phyloP scores from a whole-genome alignment of 2,113 vertebrate species.

The Calonectris borealis region DNA sequence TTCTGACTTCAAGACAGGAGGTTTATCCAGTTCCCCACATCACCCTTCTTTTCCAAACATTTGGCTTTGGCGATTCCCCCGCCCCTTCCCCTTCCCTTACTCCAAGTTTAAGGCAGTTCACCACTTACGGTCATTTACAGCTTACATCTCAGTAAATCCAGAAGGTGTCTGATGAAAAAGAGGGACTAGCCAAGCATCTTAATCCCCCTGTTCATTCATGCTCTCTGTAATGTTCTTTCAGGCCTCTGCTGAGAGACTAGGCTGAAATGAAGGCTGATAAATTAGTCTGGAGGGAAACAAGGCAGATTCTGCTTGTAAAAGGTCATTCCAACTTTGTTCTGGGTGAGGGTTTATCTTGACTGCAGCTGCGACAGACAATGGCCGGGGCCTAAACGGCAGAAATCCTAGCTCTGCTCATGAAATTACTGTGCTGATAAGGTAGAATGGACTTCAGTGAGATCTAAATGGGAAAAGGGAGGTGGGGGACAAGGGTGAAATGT shows the following conservation, averaged over 20 bases:
- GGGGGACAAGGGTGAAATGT: conserved; percentile 48
- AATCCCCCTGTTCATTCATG: conserved; percentile 84
- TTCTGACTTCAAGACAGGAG: neutral
- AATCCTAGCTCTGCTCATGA: conserved; percentile 91
- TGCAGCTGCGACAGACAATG: conserved; percentile 92
- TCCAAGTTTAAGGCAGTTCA: conserved; percentile 36
- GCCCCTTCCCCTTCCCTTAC: neutral
- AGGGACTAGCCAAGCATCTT: conserved; percentile 82
- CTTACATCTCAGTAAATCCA: conserved; percentile 55
- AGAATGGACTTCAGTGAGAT: conserved; percentile 86
- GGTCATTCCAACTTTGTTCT: conserved; percentile 97
- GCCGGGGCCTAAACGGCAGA: conserved; percentile 89
- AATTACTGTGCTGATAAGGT: conserved; percentile 92
- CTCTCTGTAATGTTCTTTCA: conserved; percentile 76
- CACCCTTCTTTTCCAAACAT: conserved; percentile 3
- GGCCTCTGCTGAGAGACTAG: conserved; percentile 74
- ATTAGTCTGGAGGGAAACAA: conserved; percentile 86
- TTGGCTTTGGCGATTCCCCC: neutral
- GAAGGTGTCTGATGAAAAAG: conserved; percentile 79
- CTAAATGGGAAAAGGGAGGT: conserved; percentile 81
- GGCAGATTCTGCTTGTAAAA: conserved; percentile 91
- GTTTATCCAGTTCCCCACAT: neutral
- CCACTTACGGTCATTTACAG: conserved; percentile 56
- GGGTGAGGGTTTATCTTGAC: conserved; percentile 97
- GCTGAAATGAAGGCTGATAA: conserved; percentile 80